Evolutionary conservation across 2,888 invertebrate species (phyloP), one percentile per base, ranked within the genome.

Genomic region (Tachina lurida): DNA sequence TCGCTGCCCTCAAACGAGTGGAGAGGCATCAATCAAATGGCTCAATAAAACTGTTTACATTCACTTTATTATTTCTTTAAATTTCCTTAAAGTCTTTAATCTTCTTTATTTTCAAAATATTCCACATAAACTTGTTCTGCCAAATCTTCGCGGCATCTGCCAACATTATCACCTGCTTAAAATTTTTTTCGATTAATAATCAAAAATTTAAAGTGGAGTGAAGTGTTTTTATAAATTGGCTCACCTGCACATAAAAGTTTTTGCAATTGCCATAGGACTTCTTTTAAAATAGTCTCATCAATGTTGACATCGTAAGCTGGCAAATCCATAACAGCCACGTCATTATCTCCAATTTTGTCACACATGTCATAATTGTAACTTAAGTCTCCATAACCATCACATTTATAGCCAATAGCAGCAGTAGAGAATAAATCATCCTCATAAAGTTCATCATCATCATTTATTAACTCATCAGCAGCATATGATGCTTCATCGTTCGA

Each of bases 251-350:
- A 22, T 19, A 81, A 19, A 63, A 63, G n/a, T 12, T 67, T 54
- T 47, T 62, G 62, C n/a, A 84, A 65, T 52, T 82, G 74, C 3
- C 17, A 22, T 47, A 85, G 19, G 45, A 85, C 19, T 65, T 78
- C 60, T 3, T 43, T 39, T n/a, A 85, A 19, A 15, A 76, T 4
- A 10, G 52, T 12, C 10, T 54, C 47, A 70, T 79, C 65, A 39
- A 67, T 52, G 12, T 47, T 9, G 4, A 13, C n/a, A 0, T 43
- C 52, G 45, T 47, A 70, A 9, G 0, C n/a, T 45, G 39, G 12
- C 8, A 49, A 1, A 12, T 7, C 41, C 3, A 9, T 49, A 17
- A 1, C 15, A 12, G 43, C 65, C 8, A 19, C 45, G 0, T 65
- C 60, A 47, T 39, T 60, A 31, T 13, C 68, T n/a, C 13, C 45